phyloP scores from a whole-genome alignment of 2,888 invertebrate species.

The Eurytoma californica region DNA sequence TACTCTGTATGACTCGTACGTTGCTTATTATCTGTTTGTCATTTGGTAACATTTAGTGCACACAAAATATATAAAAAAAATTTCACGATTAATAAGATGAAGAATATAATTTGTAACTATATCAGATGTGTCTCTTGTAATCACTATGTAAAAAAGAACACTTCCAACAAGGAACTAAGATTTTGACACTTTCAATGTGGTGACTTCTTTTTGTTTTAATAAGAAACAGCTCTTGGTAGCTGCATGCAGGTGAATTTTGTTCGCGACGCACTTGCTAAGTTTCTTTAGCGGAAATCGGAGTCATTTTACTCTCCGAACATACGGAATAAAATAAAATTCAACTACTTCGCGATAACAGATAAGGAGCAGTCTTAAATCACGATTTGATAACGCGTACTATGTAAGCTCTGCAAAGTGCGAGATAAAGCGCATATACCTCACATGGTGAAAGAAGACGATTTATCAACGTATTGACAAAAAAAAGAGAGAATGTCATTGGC shows the following conservation, averaged over 20 bases:
- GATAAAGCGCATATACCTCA: slow-evolving; percentile 50
- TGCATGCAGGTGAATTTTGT: not conserved
- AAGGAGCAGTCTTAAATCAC: slow-evolving; percentile 65
- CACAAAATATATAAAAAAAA: slow-evolving; percentile 43
- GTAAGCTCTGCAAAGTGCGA: slow-evolving; percentile 57
- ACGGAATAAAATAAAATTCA: slow-evolving; percentile 55
- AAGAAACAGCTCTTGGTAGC: not conserved
- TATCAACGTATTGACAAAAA: slow-evolving; percentile 49
- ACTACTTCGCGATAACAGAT: slow-evolving; percentile 61
- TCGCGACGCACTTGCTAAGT: slow-evolving; percentile 44
- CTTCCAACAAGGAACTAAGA: slow-evolving; percentile 21
- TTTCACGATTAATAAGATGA: slow-evolving; percentile 16
- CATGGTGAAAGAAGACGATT: slow-evolving; percentile 17
- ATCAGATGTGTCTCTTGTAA: slow-evolving; percentile 23
- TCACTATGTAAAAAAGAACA: slow-evolving; percentile 39
- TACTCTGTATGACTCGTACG: slow-evolving; percentile 3
- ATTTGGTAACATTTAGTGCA: slow-evolving; percentile 22
- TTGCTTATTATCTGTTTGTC: slow-evolving; percentile 24
- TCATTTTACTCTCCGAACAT: slow-evolving; percentile 32
- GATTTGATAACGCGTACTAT: slow-evolving; percentile 62
- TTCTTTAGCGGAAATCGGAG: slow-evolving; percentile 41
- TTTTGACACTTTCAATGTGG: slow-evolving; percentile 4
- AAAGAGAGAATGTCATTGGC: slow-evolving; percentile 31
- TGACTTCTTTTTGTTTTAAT: too few species aligned
- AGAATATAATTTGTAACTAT: slow-evolving; percentile 31